Evolutionary conservation across 2,888 invertebrate genomes (phyloP).

Genomic region (Scaeva pyrastri): DNA sequence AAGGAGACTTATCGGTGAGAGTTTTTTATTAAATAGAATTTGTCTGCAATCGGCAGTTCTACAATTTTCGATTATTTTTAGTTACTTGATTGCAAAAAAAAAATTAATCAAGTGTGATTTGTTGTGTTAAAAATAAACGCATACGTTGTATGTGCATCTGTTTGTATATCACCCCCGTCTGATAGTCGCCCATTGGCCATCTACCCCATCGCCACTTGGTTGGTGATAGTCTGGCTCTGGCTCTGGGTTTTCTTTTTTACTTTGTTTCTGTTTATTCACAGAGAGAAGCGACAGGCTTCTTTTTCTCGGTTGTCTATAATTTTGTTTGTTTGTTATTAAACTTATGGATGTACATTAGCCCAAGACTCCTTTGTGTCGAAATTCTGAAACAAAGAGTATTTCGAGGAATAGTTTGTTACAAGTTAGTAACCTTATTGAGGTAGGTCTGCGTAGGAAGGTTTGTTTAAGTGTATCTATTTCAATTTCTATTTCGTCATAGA

Average conservation of each 20-base stretch:
- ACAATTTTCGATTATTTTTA: slow-evolving; percentile 15
- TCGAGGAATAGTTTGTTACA: background rate
- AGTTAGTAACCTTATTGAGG: slow-evolving; percentile 33
- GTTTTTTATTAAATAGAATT: slow-evolving; percentile 10
- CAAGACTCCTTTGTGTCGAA: background rate
- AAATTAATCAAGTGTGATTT: slow-evolving; percentile 18
- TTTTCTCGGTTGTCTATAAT: background rate
- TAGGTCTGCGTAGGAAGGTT: background rate
- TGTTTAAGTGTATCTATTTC: too few relatives aligned
- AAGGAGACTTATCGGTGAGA: slow-evolving; percentile 74
- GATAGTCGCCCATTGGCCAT: background rate
- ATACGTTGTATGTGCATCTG: background rate
- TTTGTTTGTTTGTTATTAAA: background rate
- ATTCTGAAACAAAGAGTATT: background rate
- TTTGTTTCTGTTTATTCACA: slow-evolving; percentile 42
- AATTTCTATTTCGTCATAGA: slow-evolving; percentile 25
- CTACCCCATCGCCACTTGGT: background rate
- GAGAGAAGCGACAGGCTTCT: background rate
- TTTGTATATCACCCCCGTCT: background rate
- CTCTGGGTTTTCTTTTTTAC: background rate
- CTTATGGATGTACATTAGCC: background rate
- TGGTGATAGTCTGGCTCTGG: background rate
- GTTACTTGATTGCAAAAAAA: slow-evolving; percentile 5
- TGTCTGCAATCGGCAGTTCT: background rate
- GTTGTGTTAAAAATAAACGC: slow-evolving; percentile 12